Base-by-base conservation (phyloP, 2,888 invertebrate genomes). In the Endotricha flammealis region DNA sequence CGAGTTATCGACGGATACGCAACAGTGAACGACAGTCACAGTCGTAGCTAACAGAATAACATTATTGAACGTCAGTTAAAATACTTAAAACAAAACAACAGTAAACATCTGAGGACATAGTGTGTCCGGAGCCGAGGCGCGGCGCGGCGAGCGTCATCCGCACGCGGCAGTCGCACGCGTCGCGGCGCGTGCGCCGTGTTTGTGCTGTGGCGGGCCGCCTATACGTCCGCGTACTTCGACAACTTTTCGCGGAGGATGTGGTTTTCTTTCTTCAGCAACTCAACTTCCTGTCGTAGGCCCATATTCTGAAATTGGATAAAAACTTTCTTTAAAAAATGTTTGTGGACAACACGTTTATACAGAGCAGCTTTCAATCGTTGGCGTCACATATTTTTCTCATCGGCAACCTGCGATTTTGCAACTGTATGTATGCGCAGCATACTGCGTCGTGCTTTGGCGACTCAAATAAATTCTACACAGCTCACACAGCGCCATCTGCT, bases 251-350 rank as follows among this genome's bases (percentile, higher is more conserved):
- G 93, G 77, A 95, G 88, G 80, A 95, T 91, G 89, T 94, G 91
- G 78, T 95, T 95, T 85, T 95, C 95, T 87, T 95, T 95, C 89
- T 95, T 95, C 82, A 95, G 89, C 85, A 95, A 90, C 86, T 96
- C 95, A 74, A 95, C 88, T 81, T 96, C 95, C 88, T 95, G 95
- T 69, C 95, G 93, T 73, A 96, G 89, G 67, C 94, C 94, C 90
- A 95, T 91, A 71, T 95, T 96, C 95, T 95, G 88, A 8, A 65
- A 68, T 23, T 7, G 9, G 8, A 8, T 29, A 29, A n/a, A 8
- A 9, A 3, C 5, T 9, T 7, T n/a, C 8, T 12, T 12, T 8
- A 5, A 29, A n/a, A n/a, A n/a, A n/a, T n/a, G n/a, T n/a, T n/a
- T n/a, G n/a, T n/a, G n/a, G n/a, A n/a, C n/a, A n/a, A n/a, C n/a